Evolutionary conservation across 2,888 invertebrate species (phyloP), one percentile per base, ranked within the genome.

Genomic region (Drosophila macrospina): DNA sequence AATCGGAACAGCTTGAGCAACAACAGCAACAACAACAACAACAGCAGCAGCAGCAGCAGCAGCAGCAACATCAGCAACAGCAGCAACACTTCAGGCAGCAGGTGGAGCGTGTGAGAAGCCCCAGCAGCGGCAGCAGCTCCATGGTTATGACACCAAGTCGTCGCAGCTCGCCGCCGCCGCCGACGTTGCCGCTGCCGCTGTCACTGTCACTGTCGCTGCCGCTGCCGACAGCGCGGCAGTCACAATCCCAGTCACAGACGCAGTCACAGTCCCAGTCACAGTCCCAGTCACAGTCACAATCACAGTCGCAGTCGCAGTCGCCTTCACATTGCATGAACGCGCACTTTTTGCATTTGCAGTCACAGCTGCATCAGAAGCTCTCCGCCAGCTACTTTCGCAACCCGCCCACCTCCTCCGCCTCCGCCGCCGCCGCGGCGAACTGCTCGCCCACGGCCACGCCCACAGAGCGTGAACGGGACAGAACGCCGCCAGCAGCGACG

Each of bases 101-200:
- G n/a, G 28, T 56, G 54, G 70, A 60, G 48, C 60, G 41, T 24
- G 67, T 74, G 61, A 67, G 59, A 1, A 65, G 62, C 56, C 47
- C 62, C 2, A 54, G 54, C 52, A 41, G 32, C 51, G 66, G 50
- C 60, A 51, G 60, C 47, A 61, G 77, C 39, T 30, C 80, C 64
- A 74, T 92, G 94, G 94, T 94, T 92, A 94, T 95, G 94, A 95
- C 95, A 92, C 95, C 95, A 74, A 95, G 94, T 90, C 93, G 95
- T 90, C 93, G 94, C 91, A 94, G 94, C 86, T 95, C 95, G 90
- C 94, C 94, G 80, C 94, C 94, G 78, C 26, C 63, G 68, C 28
- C 56, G 36, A 16, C 66, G 32, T 36, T 52, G 52, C 54, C 62
- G 26, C 15, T 60, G 51, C 10, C 55, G 8, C 32, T 55, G 47